Percentiles rank a stretch among this genome's conserved stretches.
phyloP scores from a whole-genome alignment of 2,113 vertebrate species.

The Electrona antarctica region DNA sequence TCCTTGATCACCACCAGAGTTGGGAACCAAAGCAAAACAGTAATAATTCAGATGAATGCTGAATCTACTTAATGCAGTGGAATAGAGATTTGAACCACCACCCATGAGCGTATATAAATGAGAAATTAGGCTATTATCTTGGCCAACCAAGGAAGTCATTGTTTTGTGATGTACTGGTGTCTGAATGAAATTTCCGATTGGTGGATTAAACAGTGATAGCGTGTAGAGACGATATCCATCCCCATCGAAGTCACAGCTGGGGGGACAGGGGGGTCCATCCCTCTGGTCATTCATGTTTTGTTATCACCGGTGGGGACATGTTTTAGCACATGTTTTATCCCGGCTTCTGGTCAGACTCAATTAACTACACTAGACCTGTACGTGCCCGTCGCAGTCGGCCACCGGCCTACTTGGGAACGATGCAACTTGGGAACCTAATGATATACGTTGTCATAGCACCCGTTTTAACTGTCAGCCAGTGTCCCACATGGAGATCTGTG shows the following conservation, averaged over 20 bases:
- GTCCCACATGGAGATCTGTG: too few relatives aligned
- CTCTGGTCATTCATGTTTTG: neutral
- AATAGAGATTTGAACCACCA: constrained; percentile 1
- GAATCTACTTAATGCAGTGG: neutral
- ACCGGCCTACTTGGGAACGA: too few relatives aligned
- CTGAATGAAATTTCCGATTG: constrained; percentile 4
- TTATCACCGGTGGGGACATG: too few relatives aligned
- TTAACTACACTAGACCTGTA: too few relatives aligned
- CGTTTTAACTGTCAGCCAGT: too few relatives aligned
- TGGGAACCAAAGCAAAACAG: too few relatives aligned
- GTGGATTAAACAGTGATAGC: constrained; percentile 11
- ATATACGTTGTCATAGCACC: too few relatives aligned
- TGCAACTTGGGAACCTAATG: too few relatives aligned
- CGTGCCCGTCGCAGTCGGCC: too few relatives aligned
- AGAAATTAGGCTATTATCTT: neutral
- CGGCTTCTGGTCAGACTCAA: too few relatives aligned
- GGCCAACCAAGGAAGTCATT: constrained; percentile 16
- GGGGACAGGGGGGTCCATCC: neutral
- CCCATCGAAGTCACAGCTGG: neutral
- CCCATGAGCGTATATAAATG: neutral
- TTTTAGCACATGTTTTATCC: too few relatives aligned
- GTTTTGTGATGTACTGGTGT: neutral
- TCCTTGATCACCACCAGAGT: too few relatives aligned
- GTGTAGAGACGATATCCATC: neutral
- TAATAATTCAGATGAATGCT: neutral